Evolutionary conservation across 2,113 vertebrate species (phyloP).

Genomic region (Colaptes auratus): DNA sequence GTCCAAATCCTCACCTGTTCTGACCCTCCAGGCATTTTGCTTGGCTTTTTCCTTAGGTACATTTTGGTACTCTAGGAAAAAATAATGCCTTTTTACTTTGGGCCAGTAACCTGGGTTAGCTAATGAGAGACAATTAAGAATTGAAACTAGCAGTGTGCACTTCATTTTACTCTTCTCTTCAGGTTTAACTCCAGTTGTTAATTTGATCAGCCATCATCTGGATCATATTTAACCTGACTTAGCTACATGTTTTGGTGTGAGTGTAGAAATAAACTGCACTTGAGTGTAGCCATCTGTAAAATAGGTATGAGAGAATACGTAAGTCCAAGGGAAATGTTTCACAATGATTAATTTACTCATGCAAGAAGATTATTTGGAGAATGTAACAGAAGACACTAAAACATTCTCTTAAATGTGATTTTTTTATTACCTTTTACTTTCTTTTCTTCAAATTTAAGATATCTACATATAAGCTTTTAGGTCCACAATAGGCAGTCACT

Average conservation of each 20-base stretch:
- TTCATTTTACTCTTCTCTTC: conserved; percentile 6
- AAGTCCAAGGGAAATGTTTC: not conserved
- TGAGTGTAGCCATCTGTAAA: not conserved
- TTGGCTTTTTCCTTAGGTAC: not conserved
- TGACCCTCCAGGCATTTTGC: not conserved
- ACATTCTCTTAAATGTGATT: not conserved
- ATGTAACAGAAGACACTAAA: conserved; percentile 4
- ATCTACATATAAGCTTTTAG: not conserved
- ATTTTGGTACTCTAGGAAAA: not conserved
- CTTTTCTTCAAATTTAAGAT: not conserved
- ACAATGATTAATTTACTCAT: not conserved
- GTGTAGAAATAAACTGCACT: not conserved
- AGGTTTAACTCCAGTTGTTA: not conserved
- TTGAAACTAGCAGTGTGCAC: not conserved
- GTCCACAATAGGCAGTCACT: not conserved
- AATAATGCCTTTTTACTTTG: not conserved
- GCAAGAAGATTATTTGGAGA: not conserved
- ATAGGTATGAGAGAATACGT: not conserved
- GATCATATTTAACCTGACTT: not conserved
- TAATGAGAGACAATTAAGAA: not conserved
- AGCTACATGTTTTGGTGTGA: not conserved
- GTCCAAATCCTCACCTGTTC: not conserved
- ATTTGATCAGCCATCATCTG: not conserved
- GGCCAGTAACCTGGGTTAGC: not conserved
- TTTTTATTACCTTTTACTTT: not conserved